Evolutionary conservation across 2,113 vertebrate species (phyloP), one percentile per base, ranked within the genome.

Genomic region (Istiophorus platypterus): DNA sequence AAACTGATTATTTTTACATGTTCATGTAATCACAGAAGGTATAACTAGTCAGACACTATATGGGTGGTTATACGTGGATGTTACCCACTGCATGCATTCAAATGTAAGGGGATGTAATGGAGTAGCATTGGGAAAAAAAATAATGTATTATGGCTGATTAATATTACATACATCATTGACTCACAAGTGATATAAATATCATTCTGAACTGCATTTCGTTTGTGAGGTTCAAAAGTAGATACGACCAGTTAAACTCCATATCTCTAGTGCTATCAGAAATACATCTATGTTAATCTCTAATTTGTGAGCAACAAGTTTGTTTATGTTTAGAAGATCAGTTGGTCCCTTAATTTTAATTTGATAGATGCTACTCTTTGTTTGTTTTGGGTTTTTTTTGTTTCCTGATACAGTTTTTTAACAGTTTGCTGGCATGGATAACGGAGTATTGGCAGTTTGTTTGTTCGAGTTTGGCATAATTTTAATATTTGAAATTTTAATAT

Each of bases 401-500:
- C 7, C 34, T 71, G 24, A 13, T 29, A 8, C 41, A 22, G 49
- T 26, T 29, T 58, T 26, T 58, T 71, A 12, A 13, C 22, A 52
- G 31, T 15, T 26, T 20, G 24, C 37, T 29, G 47, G 13, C 3
- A 1, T 67, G 26, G 24, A 18, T 62, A 29, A 41, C 61, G 15
- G 76, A 15, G n/a, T 74, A 37, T 17, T 57, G 72, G 11, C 34
- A 37, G 20, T 51, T 58, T 72, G 24, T 22, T 47, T 12, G 15
- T 65, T 34, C 29, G 24, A n/a, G 62, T 47, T 7, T 58, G 64
- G 65, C 41, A 69, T 72, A 4, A 39, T 78, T 52, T 68, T 37
- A 56, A 27, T 15, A 49, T 62, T n/a, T n/a, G n/a, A n/a, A n/a
- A n/a, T n/a, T n/a, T n/a, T n/a, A n/a, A n/a, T n/a, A n/a, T n/a